These are phyloP conservation scores for Glaucomys volans DNA, from an alignment of 2,113 vertebrate genomes.

Conservation along the genomic window DNA sequence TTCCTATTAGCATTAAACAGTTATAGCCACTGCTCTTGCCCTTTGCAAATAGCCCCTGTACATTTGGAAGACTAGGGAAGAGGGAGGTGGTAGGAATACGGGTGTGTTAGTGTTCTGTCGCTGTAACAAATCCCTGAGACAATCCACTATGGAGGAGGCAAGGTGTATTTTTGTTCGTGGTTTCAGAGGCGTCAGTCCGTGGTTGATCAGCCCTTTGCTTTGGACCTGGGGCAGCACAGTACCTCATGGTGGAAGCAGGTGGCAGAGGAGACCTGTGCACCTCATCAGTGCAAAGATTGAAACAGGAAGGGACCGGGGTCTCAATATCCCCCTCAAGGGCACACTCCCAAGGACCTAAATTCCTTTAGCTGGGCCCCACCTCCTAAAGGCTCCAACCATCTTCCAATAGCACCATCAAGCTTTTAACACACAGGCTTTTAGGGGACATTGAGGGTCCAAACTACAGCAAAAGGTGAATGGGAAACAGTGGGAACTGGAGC, in stretches of 20 bases:
- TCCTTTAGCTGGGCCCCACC: neutral
- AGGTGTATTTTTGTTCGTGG: neutral
- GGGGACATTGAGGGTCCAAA: neutral
- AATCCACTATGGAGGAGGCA: neutral
- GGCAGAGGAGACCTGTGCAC: neutral
- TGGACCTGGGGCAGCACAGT: neutral
- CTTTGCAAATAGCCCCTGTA: neutral
- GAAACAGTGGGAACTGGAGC: neutral
- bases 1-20: neutral
- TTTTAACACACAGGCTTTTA: neutral
- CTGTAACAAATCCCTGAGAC: neutral
- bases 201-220: neutral
- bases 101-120: neutral
- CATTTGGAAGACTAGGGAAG: neutral
- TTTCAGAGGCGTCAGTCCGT: neutral
- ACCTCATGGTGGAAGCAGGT: neutral
- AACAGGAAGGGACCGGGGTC: neutral
- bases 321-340: neutral
- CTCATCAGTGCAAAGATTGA: neutral
- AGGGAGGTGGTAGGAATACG: neutral
- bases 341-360: neutral
- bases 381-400: neutral
- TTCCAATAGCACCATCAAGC: neutral
- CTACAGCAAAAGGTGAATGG: neutral
- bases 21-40: fast-evolving